Base-by-base conservation (phyloP, 2,888 invertebrate genomes). In the Agrotis exclamationis region DNA sequence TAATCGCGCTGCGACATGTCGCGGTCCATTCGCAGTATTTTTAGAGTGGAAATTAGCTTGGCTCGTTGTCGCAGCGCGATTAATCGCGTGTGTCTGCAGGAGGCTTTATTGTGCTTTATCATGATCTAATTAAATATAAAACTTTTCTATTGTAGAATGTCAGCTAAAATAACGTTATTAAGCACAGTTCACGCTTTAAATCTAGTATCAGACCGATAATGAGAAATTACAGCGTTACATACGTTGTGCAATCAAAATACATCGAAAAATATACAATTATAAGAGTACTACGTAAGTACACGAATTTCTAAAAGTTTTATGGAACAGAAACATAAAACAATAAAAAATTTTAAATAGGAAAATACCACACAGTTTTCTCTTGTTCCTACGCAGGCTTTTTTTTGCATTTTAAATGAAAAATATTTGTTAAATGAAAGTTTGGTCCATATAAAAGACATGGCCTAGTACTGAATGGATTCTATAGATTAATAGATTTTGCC, bases 181-280 rank as follows among this genome's bases (percentile, higher is more conserved):
- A n/a, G 14, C 51, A 54, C 47, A 48, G 58, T 63, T 79, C 51
- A 59, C 13, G 39, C 11, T 74, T 51, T 63, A 44, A 65, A 60
- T 54, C 24, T n/a, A 13, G 18, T 53, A 54, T 20, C 24, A 47
- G 45, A 57, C 53, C 53, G 45, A 33, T n/a, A 62, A 53, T 22
- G 9, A n/a, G 48, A 50, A 47, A 74, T 69, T 54, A 54, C 62
- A 65, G 44, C 33, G 22, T 65, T 39, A 24, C 50, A 56, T 59
- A 47, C n/a, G 47, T 59, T 5, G 54, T 16, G 39, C 33, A 73
- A 53, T 22, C 24, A 33, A 33, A 33, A 33, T 33, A 33, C 6
- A 33, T 33, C 7, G 6, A 33, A 33, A 33, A 24, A 3, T 24
- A n/a, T n/a, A n/a, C n/a, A n/a, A n/a, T n/a, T n/a, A n/a, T n/a